Evolutionary conservation across 2,888 invertebrate species (phyloP).

Genomic region (Apamea monoglypha): DNA sequence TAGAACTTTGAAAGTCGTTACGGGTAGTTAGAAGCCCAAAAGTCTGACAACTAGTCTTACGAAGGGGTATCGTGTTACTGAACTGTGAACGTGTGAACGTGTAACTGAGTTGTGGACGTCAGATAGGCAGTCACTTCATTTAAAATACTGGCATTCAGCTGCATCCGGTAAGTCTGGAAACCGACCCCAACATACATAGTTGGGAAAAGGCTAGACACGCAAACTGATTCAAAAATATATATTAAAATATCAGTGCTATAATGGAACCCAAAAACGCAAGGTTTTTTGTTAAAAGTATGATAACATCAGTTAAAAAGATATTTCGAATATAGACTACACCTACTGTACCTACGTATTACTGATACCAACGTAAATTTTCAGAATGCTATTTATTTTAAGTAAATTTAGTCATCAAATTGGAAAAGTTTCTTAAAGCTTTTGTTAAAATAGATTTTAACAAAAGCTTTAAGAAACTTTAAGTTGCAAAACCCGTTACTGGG

Average conservation of each 20-base stretch:
- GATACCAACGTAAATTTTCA: slow-evolving; percentile 21
- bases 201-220: neutral
- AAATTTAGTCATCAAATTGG: slow-evolving; percentile 41
- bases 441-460: too few species aligned
- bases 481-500: too few species aligned
- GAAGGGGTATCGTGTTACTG: neutral
- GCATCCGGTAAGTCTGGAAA: neutral
- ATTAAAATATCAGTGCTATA: neutral
- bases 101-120: neutral
- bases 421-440: slow-evolving; percentile 35
- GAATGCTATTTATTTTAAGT: slow-evolving; percentile 16
- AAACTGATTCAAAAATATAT: neutral
- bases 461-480: too few species aligned
- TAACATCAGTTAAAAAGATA: neutral
- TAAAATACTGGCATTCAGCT: neutral
- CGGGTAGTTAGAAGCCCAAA: neutral
- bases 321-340: neutral
- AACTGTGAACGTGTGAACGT: too few species aligned
- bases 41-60: neutral
- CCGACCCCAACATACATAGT: neutral
- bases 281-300: neutral
- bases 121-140: neutral
- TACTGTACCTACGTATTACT: neutral
- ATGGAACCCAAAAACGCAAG: neutral
- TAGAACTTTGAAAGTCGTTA: neutral